Conservation (phyloP, 2,797 vertebrate species). For the Uromys caudimaculatus region DNA sequence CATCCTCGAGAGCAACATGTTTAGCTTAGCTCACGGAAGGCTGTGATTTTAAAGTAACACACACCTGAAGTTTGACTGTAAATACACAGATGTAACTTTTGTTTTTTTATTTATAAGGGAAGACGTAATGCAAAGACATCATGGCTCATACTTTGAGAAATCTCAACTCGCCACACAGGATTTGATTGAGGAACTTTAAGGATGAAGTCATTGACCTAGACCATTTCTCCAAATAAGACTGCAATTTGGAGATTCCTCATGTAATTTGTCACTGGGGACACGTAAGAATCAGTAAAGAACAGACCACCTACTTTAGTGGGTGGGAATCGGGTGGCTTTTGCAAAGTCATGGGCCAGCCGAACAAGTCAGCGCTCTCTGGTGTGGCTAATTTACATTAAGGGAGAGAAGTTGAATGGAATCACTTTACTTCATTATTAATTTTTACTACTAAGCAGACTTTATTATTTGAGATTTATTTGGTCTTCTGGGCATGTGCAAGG, state of each 20-base stretch:
- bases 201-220: neutral
- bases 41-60: neutral
- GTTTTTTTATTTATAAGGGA: neutral
- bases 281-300: neutral
- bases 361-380: neutral
- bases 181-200: neutral
- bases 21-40: neutral
- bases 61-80: neutral
- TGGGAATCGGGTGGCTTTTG: neutral
- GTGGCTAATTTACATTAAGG: neutral
- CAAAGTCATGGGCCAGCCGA: neutral
- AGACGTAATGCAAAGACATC: neutral
- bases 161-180: neutral
- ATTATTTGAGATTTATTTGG: neutral
- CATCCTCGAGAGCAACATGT: neutral
- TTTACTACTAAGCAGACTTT: neutral
- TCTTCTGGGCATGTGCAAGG: neutral
- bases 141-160: neutral
- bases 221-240: neutral
- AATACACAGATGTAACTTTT: neutral
- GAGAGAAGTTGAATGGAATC: neutral
- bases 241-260: neutral
- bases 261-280: neutral
- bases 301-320: neutral
- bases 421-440: neutral